These are phyloP conservation scores for Smutsia gigantea DNA, from an alignment of 2,797 vertebrate genomes.

Conservation along the genomic window DNA sequence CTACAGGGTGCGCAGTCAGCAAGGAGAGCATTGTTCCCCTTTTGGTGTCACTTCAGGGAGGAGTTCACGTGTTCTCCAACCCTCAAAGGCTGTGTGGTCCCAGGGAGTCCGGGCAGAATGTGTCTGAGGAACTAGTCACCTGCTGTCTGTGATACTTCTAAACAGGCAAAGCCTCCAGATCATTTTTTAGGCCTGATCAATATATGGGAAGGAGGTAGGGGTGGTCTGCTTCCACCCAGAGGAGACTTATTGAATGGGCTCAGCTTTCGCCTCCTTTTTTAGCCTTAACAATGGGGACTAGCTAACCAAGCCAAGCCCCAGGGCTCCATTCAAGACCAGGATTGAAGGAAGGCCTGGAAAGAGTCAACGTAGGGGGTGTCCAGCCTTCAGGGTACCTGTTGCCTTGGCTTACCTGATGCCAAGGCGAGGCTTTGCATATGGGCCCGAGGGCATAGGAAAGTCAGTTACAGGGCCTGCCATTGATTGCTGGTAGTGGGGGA, in stretches of 20 bases:
- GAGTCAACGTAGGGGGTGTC: not conserved
- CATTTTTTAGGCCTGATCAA: not conserved
- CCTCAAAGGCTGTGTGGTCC: not conserved
- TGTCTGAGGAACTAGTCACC: not conserved
- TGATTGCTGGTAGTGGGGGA: not conserved
- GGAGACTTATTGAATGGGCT: not conserved
- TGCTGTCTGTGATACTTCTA: not conserved
- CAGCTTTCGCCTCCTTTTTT: not conserved
- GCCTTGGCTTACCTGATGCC: not conserved
- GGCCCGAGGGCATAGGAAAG: not conserved
- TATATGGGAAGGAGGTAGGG: no score
- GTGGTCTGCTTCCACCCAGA: not conserved
- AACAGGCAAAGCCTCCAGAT: not conserved
- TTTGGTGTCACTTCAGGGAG: not conserved
- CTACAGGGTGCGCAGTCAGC: not conserved
- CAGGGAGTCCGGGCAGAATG: not conserved
- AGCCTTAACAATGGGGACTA: not conserved
- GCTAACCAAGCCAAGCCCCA: not conserved
- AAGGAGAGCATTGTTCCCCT: not conserved
- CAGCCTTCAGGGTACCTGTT: not conserved
- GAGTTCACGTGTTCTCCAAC: not conserved
- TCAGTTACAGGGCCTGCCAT: not conserved
- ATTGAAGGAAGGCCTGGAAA: not conserved
- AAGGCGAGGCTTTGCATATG: not conserved
- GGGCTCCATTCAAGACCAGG: not conserved